Base-by-base conservation (phyloP, 2,888 invertebrate genomes). In the Zhengitettix transpicula region DNA sequence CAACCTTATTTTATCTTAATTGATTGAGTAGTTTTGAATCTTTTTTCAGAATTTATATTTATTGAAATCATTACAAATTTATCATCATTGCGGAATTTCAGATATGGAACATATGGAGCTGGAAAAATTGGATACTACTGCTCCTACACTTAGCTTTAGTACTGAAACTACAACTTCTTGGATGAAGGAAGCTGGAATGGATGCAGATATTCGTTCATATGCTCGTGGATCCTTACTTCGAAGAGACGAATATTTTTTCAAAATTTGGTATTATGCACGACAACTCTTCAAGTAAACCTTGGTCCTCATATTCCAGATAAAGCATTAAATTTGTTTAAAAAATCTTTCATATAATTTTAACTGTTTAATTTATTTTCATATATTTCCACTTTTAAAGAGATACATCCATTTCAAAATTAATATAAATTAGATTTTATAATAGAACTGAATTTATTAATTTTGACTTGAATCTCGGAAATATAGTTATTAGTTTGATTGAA, bases 231-330 rank as follows among this genome's bases (percentile, higher is more conserved):
- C 87, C 61, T 78, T 94, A 58, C 78, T 92, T 58, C 81, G 88
- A 66, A 83, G 87, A 68, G 92, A 93, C 72, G 94, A 95, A 76
- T 95, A 95, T 78, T 95, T 94, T 85, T 95, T 95, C 85, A 83
- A 89, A 67, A 87, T 94, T 75, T 93, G 89, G 89, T 85, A 86
- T 73, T 85, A 89, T 69, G 88, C 89, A 67, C 86, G 86, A 68
- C 85, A 88, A 72, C 78, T 89, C 63, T 89, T 89, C 75, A 86
- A 89, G 75, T 88, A 81, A 80, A 71, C 69, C 42, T n/a, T 47
- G 42, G 41, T 42, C 51, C 40, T 28, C 28, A 28, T 28, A 28
- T 28, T 28, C 28, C 28, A 28, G 28, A n/a, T n/a, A n/a, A 28
- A 28, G 28, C 28, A 28, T 28, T 28, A 28, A 28, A 28, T 28